Evolutionary conservation across 2,113 vertebrate genomes (phyloP), one percentile per base, ranked within the genome.

Genomic region (Pantherophis guttatus): DNA sequence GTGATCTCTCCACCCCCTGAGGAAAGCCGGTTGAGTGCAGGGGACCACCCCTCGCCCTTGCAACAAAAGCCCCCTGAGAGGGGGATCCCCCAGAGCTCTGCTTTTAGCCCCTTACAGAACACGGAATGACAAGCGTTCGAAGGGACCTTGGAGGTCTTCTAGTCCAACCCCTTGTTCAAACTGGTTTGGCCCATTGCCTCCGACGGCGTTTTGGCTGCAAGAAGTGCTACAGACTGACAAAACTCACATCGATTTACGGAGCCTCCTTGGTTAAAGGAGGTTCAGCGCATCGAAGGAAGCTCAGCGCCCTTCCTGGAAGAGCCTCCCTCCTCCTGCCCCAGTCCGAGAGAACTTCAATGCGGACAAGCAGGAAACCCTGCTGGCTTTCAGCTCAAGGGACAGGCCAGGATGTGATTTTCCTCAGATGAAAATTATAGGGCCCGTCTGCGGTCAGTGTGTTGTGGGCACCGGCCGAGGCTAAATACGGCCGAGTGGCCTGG

Each of bases 341-440:
- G 33, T 9, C 33, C 2, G 88, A 19, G 55, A 59, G 70, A 33
- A 52, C 12, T 19, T 48, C 2, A 26, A 33, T 52, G 5, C 13
- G 19, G 44, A 12, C 1, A 33, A 58, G 33, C 15, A 44, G 44
- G 70, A 33, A 48, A 5, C 3, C 6, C 5, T 8, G 24, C 39
- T 29, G 53, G 0, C n/a, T 88, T 55, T 29, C 52, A 12, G 44
- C 91, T 21, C 33, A 1, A 19, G 55, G 86, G 11, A 58, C 33
- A 29, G 52, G 88, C 59, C 59, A 7, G 88, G 29, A n/a, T 5
- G 11, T 58, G 75, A 90, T 90, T 90, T 70, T 33, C 44, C 21
- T 9, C 29, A 1, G 55, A 29, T 5, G 92, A 26, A 90, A 93
- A 93, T 90, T 86, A 90, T 2, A 93, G 58, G 55, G 92, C 70